phyloP scores from a whole-genome alignment of 2,888 invertebrate genomes.

The Apodemia mormo region DNA sequence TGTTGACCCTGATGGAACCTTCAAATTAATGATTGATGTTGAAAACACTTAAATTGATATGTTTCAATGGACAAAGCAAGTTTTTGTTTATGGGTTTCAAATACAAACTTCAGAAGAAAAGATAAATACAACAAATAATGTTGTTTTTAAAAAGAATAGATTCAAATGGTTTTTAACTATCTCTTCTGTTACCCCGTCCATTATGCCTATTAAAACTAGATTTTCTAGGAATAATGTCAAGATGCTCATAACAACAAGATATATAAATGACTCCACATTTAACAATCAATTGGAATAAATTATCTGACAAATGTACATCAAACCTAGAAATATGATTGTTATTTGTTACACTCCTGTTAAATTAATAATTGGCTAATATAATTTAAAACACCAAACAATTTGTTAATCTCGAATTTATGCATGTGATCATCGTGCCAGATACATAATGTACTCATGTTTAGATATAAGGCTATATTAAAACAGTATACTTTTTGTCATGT shows the following conservation, averaged over 20 bases:
- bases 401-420: slow-evolving; percentile 1
- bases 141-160: not conserved
- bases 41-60: slow-evolving; percentile 35
- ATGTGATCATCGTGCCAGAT: not conserved
- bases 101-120: not conserved
- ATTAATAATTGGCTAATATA: not conserved
- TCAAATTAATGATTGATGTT: slow-evolving; percentile 55
- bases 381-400: not conserved
- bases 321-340: not conserved
- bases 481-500: slow-evolving; percentile 1
- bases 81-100: slow-evolving; percentile 4
- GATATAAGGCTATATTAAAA: not conserved
- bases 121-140: not conserved
- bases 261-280: not conserved
- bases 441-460: not conserved
- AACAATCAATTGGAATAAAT: not conserved
- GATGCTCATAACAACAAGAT: not conserved
- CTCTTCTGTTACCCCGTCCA: not conserved
- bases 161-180: not conserved
- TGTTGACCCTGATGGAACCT: slow-evolving; percentile 57
- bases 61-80: not conserved
- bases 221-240: not conserved
- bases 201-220: not conserved
- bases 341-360: not conserved
- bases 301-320: not conserved